Base-by-base conservation (phyloP, 2,888 invertebrate species). In the Caenorhabditis doughertyi region DNA sequence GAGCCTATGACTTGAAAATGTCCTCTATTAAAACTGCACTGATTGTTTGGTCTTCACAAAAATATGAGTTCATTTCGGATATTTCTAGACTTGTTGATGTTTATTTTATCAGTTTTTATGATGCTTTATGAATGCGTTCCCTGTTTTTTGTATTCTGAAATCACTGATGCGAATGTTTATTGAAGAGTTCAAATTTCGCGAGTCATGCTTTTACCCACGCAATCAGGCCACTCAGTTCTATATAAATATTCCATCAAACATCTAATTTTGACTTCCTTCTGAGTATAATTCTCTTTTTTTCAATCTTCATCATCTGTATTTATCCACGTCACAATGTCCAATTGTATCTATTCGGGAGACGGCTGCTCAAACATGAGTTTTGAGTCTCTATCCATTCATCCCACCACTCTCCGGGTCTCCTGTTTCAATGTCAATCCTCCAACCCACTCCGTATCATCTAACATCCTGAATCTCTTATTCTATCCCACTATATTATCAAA, bases 331-430 rank as follows among this genome's bases (percentile, higher is more conserved):
- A 74, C 74, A 74, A 65, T 74, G 65, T 76, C 74, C 74, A 39
- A 74, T 67, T 67, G 74, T 67, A 74, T 74, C 44, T 32, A 13
- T 49, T 60, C 29, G 29, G 39, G 44, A 60, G 42, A 25, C 64
- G 21, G 76, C 77, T 77, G 77, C 77, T 77, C 77, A 77, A 77
- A 77, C 68, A 77, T 55, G 49, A 60, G 68, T 68, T 55, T 53
- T 29, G 62, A 62, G 39, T 44, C 44, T 25, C n/a, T n/a, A n/a
- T 16, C 29, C 55, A 13, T 2, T 23, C 9, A 13, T 47, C 64
- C 16, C 21, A 39, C 29, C 53, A n/a, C 35, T 51, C 16, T 27
- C 62, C 51, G 44, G 4, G 44, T 56, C 74, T 47, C 58, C 51
- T 64, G 67, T 76, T 76, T 67, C 74, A 65, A 65, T 74, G 44